Base-by-base conservation (phyloP, 2,888 invertebrate species). In the Leptodirus hochenwartii region DNA sequence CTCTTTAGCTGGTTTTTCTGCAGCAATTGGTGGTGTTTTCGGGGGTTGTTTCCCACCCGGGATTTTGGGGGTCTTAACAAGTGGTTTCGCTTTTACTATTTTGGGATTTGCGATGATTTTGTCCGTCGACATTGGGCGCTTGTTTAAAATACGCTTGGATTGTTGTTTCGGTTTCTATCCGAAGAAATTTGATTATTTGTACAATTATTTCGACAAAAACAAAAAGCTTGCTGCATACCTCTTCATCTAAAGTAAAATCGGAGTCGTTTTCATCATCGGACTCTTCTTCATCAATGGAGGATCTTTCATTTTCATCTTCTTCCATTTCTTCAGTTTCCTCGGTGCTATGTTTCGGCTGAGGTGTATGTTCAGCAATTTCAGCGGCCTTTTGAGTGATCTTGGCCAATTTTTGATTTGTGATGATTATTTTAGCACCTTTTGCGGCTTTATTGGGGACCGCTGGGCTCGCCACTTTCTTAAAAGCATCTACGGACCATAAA, bases 251-350 rank as follows among this genome's bases (percentile, higher is more conserved):
- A 37, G 53, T 53, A 38, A 49, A 55, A 41, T 68, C 60, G 40
- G 66, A 66, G 42, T 67, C 67, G 48, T 66, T 49, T 29, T 49
- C 50, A 39, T 54, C 52, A 37, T 54, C 53, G 13, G n/a, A n/a
- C 6, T 20, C 6, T 6, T 20, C 20, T 41, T 66, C 40, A 24
- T 42, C 40, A 17, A n/a, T n/a, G n/a, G n/a, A n/a, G n/a, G n/a
- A n/a, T n/a, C n/a, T n/a, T n/a, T n/a, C n/a, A 28, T 39, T 22
- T 30, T 37, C 39, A 15, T 40, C 37, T 10, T 39, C 38, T 8
- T 35, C 34, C 13, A 26, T 30, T 9, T 34, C 36, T 15, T 40
- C 41, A 10, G 36, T 35, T 22, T 40, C 36, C 22, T 36, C 38
- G 22, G 33, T 33, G 17, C 33, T 29, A 22, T 37, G 33, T 36